A percentile compares a stretch with the other conserved stretches of the same genome.
phyloP scores from a whole-genome alignment of 2,797 vertebrate species.

The Sparus aurata region DNA sequence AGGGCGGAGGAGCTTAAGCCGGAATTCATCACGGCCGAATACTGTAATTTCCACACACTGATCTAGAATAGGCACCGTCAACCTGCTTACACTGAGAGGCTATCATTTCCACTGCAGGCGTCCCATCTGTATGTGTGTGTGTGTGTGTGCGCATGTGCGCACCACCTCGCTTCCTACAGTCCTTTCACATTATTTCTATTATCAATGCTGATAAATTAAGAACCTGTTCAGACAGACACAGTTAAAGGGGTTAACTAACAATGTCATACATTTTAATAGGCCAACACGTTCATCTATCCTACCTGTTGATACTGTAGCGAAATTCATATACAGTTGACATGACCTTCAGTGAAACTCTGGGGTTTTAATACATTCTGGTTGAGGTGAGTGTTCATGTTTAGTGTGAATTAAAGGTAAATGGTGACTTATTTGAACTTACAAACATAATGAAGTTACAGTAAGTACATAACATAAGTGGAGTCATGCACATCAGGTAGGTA shows the following conservation, averaged over 20 bases:
- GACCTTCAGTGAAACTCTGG: too few species aligned
- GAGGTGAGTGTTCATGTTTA: too few species aligned
- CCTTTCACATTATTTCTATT: conserved; percentile 21
- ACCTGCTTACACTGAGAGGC: conserved; percentile 54
- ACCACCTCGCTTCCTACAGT: neutral
- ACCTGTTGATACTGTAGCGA: too few species aligned
- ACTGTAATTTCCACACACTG: conserved; percentile 76
- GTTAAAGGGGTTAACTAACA: neutral
- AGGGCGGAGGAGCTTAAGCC: conserved; percentile 47
- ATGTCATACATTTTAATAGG: too few species aligned
- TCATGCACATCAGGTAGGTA: too few species aligned
- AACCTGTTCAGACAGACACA: neutral
- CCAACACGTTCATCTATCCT: too few species aligned
- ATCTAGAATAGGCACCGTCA: conserved; percentile 56
- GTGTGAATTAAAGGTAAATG: too few species aligned
- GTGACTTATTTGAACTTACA: too few species aligned
- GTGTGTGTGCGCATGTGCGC: neutral
- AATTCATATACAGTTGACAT: too few species aligned
- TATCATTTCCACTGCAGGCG: conserved; percentile 66
- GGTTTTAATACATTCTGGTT: too few species aligned
- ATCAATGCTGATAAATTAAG: neutral
- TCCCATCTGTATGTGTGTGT: conserved; percentile 2
- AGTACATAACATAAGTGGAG: too few species aligned
- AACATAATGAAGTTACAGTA: too few species aligned
- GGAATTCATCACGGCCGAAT: conserved; percentile 53